Percentiles rank a stretch among this genome's conserved stretches.
These are phyloP conservation scores for Silurus glanis DNA, from an alignment of 2,113 vertebrate genomes.

Conservation along the genomic window DNA sequence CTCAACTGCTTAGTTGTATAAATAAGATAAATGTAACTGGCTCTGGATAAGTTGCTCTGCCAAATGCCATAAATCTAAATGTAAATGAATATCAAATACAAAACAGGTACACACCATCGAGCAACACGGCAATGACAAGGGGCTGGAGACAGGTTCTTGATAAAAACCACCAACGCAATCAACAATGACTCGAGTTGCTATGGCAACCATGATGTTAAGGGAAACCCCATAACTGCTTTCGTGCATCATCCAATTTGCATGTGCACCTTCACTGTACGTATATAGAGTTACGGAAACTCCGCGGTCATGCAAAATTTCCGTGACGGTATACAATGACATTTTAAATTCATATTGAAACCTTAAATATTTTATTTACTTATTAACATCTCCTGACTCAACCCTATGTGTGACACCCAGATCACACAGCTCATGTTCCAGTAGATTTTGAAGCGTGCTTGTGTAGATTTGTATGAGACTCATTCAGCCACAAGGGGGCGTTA, in stretches of 20 bases:
- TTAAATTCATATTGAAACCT: background rate
- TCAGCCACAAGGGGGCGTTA: too few relatives aligned
- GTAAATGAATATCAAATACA: background rate
- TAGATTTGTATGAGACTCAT: too few relatives aligned
- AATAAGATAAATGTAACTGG: too few relatives aligned
- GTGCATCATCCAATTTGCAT: background rate
- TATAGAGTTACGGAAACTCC: background rate
- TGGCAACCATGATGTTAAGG: background rate
- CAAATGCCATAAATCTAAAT: too few relatives aligned
- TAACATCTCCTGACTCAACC: background rate
- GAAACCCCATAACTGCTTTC: background rate
- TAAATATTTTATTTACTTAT: background rate
- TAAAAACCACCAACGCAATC: background rate
- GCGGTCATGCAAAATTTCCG: background rate
- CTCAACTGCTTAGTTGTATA: too few relatives aligned
- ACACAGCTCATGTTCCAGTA: background rate
- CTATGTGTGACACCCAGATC: background rate
- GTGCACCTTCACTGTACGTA: background rate
- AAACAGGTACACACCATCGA: background rate
- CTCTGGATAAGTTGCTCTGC: too few relatives aligned
- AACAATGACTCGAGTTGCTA: background rate
- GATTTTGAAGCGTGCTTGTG: too few relatives aligned
- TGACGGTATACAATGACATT: background rate
- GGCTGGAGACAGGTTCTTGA: background rate
- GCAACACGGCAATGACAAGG: background rate